Base-by-base conservation (phyloP, 2,888 invertebrate species). In the Chymomyza fuscimana region DNA sequence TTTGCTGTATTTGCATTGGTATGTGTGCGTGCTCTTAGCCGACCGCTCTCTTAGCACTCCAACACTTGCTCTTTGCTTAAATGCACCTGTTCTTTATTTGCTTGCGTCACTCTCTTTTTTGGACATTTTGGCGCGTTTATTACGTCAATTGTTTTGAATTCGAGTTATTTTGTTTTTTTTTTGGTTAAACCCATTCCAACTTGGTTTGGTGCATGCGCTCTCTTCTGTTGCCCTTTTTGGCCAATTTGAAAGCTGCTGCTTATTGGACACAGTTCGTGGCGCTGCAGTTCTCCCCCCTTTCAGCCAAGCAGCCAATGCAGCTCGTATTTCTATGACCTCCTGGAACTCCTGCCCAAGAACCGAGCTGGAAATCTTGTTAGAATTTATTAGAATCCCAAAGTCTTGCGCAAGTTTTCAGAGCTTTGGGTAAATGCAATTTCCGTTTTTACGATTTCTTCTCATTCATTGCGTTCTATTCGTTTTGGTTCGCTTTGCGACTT, bases 331-430 rank as follows among this genome's bases (percentile, higher is more conserved):
- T 75, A 67, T 65, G 25, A 40, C 70, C 52, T 63, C n/a, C 52
- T 51, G 7, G 5, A 7, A 10, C 6, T 19, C 15, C 16, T 54
- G 19, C 22, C 58, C 12, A 22, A 68, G 69, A 80, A 71, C 86
- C 32, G 0, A 86, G 84, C 88, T 74, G 77, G 85, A 86, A 87
- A 86, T 87, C 87, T 87, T 88, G 89, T 89, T 89, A 86, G 88
- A 89, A 88, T 82, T 88, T 88, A 89, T 88, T 88, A 77, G 87
- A 88, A 82, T 88, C 81, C 78, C 77, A 72, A 78, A 82, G 87
- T 80, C 89, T 84, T 88, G 83, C 84, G 89, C 87, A 88, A 88
- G 78, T 86, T 86, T 67, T 58, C 77, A 74, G 74, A 73, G 81
- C 86, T 89, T 89, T 79, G 76, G 86, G 75, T 74, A 72, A 76